Percentiles rank a stretch among this genome's conserved stretches.
These are phyloP conservation scores for Phoebastria nigripes DNA, from an alignment of 2,797 vertebrate species.

Conservation along the genomic window DNA sequence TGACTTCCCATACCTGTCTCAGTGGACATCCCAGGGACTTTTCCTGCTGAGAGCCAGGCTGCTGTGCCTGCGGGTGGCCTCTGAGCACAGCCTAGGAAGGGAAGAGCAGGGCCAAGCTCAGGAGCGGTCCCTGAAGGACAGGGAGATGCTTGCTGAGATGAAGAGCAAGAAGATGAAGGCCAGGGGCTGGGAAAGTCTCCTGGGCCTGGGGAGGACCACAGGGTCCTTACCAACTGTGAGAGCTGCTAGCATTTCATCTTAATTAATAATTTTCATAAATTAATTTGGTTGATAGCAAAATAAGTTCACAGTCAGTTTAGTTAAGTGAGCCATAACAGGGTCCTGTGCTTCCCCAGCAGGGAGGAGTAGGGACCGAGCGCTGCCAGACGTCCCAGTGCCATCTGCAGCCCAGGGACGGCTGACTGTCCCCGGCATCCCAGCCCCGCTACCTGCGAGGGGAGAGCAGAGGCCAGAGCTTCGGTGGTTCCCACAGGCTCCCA, in stretches of 20 bases:
- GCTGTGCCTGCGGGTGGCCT: rapidly evolving
- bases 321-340: neutral
- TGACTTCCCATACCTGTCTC: neutral
- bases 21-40: neutral
- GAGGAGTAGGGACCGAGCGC: rapidly evolving
- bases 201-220: too few relatives aligned
- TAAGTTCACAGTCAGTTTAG: neutral
- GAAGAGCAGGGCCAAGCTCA: neutral
- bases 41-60: neutral
- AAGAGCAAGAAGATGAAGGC: neutral
- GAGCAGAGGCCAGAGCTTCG: rapidly evolving
- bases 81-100: neutral
- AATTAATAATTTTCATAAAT: neutral
- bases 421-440: rapidly evolving
- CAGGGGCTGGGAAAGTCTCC: neutral
- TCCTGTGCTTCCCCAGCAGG: neutral
- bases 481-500: rapidly evolving
- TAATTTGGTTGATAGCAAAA: neutral
- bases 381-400: neutral
- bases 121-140: neutral
- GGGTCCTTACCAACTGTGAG: neutral
- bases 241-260: neutral
- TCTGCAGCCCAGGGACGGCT: rapidly evolving
- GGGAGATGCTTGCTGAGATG: neutral
- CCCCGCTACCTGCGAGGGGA: neutral